Evolutionary conservation across 1,140 invertebrate genomes (phyloP).

Genomic region (Bombus waltoni): DNA sequence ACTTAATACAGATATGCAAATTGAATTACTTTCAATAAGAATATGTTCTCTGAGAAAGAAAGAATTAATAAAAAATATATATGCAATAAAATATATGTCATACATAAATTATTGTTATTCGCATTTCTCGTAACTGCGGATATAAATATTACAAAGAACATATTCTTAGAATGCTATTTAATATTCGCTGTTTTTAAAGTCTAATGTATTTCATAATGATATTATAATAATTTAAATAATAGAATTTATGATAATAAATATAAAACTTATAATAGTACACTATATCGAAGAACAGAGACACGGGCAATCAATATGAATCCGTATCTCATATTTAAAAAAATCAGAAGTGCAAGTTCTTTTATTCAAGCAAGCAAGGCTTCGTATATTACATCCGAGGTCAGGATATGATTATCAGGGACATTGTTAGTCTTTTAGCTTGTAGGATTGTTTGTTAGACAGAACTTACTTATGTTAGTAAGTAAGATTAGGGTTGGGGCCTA

Average conservation of each 20-base stretch:
- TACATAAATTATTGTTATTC: not conserved
- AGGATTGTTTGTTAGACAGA: slow-evolving; percentile 83
- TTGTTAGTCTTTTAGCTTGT: slow-evolving; percentile 78
- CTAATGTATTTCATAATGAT: slow-evolving; percentile 48
- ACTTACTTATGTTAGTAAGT: slow-evolving; percentile 84
- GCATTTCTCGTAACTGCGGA: not conserved
- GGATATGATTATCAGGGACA: slow-evolving; percentile 76
- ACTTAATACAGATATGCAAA: slow-evolving; percentile 59
- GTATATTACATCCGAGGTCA: slow-evolving; percentile 80
- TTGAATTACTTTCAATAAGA: slow-evolving; percentile 48
- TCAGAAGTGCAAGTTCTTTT: slow-evolving; percentile 34
- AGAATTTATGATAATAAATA: slow-evolving; percentile 25
- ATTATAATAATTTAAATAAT: slow-evolving; percentile 58
- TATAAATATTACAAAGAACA: slow-evolving; percentile 32
- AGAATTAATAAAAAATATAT: not conserved
- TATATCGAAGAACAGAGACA: slow-evolving; percentile 64
- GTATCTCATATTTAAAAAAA: slow-evolving; percentile 55
- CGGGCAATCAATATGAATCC: slow-evolving; percentile 77
- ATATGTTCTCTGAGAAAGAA: slow-evolving; percentile 50
- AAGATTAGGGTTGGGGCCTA: slow-evolving; percentile 83
- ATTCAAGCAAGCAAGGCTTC: slow-evolving; percentile 80
- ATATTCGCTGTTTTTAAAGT: slow-evolving; percentile 35
- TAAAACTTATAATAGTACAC: slow-evolving; percentile 26
- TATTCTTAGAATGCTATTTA: slow-evolving; percentile 60
- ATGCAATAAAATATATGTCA: not conserved